phyloP scores from a whole-genome alignment of 1,140 invertebrate genomes.

The Patella vulgata region DNA sequence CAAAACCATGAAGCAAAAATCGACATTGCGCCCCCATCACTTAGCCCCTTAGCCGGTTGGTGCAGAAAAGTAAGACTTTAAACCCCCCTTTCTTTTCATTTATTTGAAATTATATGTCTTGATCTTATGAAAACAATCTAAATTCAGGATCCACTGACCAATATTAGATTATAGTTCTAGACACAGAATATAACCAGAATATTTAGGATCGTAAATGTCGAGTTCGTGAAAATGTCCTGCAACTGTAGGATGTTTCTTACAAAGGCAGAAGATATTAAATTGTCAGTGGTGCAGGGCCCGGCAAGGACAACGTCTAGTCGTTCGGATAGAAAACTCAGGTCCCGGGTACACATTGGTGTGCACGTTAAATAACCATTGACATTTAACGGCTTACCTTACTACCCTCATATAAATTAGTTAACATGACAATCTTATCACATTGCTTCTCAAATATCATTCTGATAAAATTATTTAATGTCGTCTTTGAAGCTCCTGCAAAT shows the following conservation, averaged over 20 bases:
- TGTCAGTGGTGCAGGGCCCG: not conserved
- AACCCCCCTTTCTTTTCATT: too few relatives aligned
- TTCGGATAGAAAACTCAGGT: not conserved
- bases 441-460: slow-evolving; percentile 43
- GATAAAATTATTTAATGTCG: slow-evolving; percentile 40
- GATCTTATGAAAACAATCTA: too few relatives aligned
- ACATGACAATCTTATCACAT: slow-evolving; percentile 38
- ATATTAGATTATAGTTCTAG: too few relatives aligned
- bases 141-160: too few relatives aligned
- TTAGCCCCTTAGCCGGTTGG: too few relatives aligned
- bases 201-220: not conserved
- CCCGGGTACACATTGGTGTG: not conserved
- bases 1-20: too few relatives aligned
- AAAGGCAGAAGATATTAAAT: not conserved
- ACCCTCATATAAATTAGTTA: slow-evolving; percentile 40
- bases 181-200: too few relatives aligned
- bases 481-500: slow-evolving; percentile 30
- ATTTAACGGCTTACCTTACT: slow-evolving; percentile 28
- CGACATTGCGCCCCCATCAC: too few relatives aligned
- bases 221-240: not conserved
- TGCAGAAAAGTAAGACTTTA: too few relatives aligned
- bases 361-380: not conserved
- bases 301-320: not conserved
- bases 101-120: too few relatives aligned
- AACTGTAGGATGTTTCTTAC: not conserved